Percentiles rank a stretch among this genome's conserved stretches.
phyloP scores from a whole-genome alignment of 23 tunicate genomes.

The Halocynthia roretzi region DNA sequence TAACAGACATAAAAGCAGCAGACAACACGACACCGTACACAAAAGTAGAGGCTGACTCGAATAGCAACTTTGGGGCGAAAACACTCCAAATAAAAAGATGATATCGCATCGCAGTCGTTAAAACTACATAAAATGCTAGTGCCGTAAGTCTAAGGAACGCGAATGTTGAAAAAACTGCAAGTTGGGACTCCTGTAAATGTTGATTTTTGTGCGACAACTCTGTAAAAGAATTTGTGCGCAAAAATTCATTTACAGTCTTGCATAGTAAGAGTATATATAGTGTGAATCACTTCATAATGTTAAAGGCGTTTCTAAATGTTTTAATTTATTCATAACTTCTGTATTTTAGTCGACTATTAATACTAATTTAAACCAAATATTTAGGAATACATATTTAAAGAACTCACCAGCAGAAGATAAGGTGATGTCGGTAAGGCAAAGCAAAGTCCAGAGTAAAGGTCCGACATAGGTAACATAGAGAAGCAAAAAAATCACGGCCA shows the following conservation, averaged over 20 bases:
- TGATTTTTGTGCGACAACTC: conserved; percentile 1
- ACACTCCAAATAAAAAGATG: conserved; percentile 94
- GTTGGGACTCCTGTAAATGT: not conserved
- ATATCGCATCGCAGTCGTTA: conserved; percentile 63
- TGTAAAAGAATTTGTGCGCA: not conserved
- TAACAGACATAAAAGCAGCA: conserved; percentile 22
- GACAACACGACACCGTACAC: conserved; percentile 29
- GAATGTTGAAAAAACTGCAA: conserved; percentile 41
- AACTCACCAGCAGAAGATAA: too few species aligned
- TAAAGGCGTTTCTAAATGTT: too few species aligned
- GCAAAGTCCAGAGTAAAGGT: conserved; percentile 63
- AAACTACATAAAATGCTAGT: conserved; percentile 49
- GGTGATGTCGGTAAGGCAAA: conserved; percentile 41
- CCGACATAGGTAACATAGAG: conserved; percentile 72
- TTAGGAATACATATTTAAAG: too few species aligned
- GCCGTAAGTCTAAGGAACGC: conserved; percentile 39
- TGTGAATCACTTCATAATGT: too few species aligned
- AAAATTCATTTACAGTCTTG: too few species aligned
- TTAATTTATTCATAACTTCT: too few species aligned
- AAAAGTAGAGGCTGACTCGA: conserved; percentile 53
- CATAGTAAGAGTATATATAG: too few species aligned
- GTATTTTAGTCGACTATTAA: too few species aligned
- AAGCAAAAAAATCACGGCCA: conserved; percentile 29
- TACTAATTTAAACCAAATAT: too few species aligned
- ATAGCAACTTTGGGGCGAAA: conserved; percentile 83